Evolutionary conservation across 1,140 invertebrate genomes (phyloP), one percentile per base, ranked within the genome.

Genomic region (Matsumurasca onukii): DNA sequence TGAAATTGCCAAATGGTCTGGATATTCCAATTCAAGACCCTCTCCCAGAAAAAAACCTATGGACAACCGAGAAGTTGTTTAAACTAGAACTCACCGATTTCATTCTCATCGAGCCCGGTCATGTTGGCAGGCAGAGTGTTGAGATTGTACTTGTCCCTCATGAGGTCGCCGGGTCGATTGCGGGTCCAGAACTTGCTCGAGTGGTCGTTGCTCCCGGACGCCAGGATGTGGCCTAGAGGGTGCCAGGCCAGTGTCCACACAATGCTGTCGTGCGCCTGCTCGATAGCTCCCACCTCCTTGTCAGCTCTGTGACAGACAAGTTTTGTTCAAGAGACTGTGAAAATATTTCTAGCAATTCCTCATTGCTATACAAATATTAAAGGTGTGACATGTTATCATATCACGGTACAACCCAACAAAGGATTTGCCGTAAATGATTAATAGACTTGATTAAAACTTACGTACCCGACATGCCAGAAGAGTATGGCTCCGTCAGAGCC

Each of bases 181-280:
- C 98, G 84, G 1, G 98, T 98, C 98, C 98, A 99, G 81, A 99
- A 99, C 82, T 99, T 99, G 59, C 88, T 97, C 2, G 95, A 95
- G 75, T 98, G 97, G 82, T 99, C 97, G 82, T 99, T 99, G 25
- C 96, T 98, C 3, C 97, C 97, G 2, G 97, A 98, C 76, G 95
- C 98, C 1, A 99, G 81, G 73, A 99, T 98, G 78, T 99, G 98
- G 3, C 98, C 98, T 3, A 99, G 79, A 0, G 98, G 98, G 86
- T 99, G 98, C 98, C 98, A 99, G 24, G 95, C 94, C 71, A 99
- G 82, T 17, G 95, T 94, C 98, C 98, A 99, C 0, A 99, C 95
- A 77, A 98, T 98, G 75, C 95, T 98, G 79, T 99, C 98, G 80
- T 99, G 98, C 27, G 97, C 98, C 76, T 96, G 91, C 81, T 99